These are phyloP conservation scores for Drosophila monieri DNA, from an alignment of 2,888 invertebrate genomes.

Conservation along the genomic window DNA sequence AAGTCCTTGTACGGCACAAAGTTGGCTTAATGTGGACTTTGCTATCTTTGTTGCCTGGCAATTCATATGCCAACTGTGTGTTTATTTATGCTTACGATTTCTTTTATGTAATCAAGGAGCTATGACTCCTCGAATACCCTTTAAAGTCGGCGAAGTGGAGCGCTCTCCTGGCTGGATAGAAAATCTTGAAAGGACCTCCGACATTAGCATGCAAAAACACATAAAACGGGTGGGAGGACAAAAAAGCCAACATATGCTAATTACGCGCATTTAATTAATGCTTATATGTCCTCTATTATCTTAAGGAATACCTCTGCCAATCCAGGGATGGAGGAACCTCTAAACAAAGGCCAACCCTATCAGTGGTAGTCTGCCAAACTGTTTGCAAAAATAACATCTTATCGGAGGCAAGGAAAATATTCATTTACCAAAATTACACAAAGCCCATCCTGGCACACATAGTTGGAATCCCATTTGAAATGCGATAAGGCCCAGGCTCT, in stretches of 20 bases:
- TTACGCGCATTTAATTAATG: not conserved
- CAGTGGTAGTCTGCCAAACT: not conserved
- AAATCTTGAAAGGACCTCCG: not conserved
- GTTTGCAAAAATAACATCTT: constrained; percentile 3
- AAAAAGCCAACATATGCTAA: not conserved
- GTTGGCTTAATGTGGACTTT: constrained; percentile 58
- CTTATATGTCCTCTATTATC: not conserved
- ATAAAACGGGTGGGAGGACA: not conserved
- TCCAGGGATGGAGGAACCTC: too few relatives aligned
- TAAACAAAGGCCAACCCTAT: too few relatives aligned
- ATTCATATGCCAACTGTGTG: constrained; percentile 69
- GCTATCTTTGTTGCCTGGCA: constrained; percentile 63
- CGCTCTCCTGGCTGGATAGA: not conserved
- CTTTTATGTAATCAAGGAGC: constrained; percentile 58
- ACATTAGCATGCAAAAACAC: too few relatives aligned
- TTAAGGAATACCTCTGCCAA: too few relatives aligned
- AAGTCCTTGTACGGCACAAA: constrained; percentile 35
- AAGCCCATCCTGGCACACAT: constrained; percentile 19
- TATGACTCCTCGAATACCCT: constrained; percentile 22
- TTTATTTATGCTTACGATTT: constrained; percentile 65
- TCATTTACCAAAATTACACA: constrained; percentile 30
- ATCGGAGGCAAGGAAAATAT: constrained; percentile 14
- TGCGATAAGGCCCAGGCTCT: constrained; percentile 24
- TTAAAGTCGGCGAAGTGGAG: not conserved
- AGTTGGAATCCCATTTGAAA: constrained; percentile 37